Conservation (phyloP, 2,797 vertebrate genomes). For the Pseudomugil gertrudae region DNA sequence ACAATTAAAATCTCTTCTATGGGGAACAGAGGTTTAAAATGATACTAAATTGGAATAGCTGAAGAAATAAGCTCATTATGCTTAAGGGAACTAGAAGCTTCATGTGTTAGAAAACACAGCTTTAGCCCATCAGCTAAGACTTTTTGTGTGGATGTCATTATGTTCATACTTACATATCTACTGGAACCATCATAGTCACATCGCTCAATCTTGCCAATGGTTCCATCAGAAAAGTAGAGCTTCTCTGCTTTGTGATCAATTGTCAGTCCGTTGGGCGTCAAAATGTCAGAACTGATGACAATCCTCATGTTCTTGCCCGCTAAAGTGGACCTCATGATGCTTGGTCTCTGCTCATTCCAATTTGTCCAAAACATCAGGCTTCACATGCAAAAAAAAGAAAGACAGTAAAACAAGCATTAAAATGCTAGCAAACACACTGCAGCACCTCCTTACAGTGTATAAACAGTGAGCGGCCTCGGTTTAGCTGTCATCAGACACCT, state of each 20-base stretch:
- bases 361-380: constrained; percentile 99
- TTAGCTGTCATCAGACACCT: constrained; percentile 11
- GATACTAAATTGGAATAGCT: not conserved
- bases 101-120: not conserved
- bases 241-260: constrained; percentile 96
- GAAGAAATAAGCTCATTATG: not conserved
- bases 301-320: constrained; percentile 91
- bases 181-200: constrained; percentile 96
- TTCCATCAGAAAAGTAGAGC: constrained; percentile 97
- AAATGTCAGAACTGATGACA: constrained; percentile 91
- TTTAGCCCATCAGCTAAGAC: not conserved
- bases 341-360: constrained; percentile 97
- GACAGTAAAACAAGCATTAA: not conserved
- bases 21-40: not conserved
- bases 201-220: constrained; percentile 94
- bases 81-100: not conserved
- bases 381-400: not conserved
- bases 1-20: not conserved
- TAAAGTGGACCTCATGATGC: constrained; percentile 95
- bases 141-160: not conserved
- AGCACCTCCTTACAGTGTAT: not conserved
- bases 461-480: not conserved
- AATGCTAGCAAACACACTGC: not conserved
- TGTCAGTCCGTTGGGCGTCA: constrained; percentile 96
- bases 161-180: constrained; percentile 90